phyloP scores from a whole-genome alignment of 2,797 vertebrate genomes.

The Enteromius viviparus region DNA sequence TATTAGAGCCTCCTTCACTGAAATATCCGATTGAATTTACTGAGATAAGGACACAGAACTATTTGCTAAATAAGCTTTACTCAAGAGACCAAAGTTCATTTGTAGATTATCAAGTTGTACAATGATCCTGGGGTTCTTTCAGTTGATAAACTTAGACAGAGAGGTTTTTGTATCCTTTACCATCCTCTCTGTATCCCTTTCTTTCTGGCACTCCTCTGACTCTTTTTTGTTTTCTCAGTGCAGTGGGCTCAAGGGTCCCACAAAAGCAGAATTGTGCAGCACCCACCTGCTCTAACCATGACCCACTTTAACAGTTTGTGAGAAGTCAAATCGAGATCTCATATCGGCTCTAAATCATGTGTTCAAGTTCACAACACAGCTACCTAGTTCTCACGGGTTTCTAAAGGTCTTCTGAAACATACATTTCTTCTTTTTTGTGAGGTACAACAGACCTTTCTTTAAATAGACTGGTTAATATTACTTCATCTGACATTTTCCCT shows the following conservation, averaged over 20 bases:
- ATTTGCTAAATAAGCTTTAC: conserved; percentile 18
- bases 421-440: not conserved
- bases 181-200: conserved; percentile 4
- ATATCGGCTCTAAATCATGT: conserved; percentile 23
- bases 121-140: conserved; percentile 35
- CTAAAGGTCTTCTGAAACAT: not conserved
- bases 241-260: conserved; percentile 37
- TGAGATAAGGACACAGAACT: not conserved
- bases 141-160: conserved; percentile 47
- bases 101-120: conserved; percentile 47
- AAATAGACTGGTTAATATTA: not conserved
- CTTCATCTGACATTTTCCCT: not conserved
- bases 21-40: not conserved
- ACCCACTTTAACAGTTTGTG: conserved; percentile 36
- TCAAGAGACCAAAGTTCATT: conserved; percentile 3
- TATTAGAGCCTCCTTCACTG: not conserved
- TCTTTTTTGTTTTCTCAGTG: conserved; percentile 5
- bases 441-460: not conserved
- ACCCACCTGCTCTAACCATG: conserved; percentile 34
- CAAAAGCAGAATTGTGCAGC: conserved; percentile 50
- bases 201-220: conserved; percentile 9
- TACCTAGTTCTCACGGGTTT: not conserved
- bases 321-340: conserved; percentile 1
- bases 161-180: conserved; percentile 43
- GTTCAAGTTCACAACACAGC: conserved; percentile 8